Conservation (phyloP, 92 coral and sea anemone genomes). For the Porites rus region DNA sequence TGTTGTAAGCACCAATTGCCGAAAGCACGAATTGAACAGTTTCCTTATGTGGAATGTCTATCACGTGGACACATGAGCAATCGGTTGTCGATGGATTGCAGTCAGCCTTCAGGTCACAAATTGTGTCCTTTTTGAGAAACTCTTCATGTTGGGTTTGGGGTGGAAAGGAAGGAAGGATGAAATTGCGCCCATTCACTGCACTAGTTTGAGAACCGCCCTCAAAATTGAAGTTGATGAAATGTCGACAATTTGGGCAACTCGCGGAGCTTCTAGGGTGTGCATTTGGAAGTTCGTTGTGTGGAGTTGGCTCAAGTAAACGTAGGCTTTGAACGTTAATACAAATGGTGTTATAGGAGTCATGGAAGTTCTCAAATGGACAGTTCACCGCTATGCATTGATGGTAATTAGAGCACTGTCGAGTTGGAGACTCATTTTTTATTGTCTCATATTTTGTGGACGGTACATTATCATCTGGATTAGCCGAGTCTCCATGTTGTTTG, state of each 20-base stretch:
- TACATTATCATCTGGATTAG: conserved; percentile 1
- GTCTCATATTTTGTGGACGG: conserved; percentile 23
- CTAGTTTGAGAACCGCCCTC: conserved; percentile 40
- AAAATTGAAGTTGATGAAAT: conserved; percentile 60
- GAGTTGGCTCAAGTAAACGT: conserved; percentile 32
- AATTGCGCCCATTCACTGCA: conserved; percentile 53
- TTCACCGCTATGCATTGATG: conserved; percentile 40
- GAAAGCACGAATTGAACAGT: conserved; percentile 70
- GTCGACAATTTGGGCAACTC: conserved; percentile 24
- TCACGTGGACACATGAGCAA: conserved; percentile 69
- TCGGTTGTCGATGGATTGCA: conserved; percentile 35
- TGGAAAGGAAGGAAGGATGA: conserved; percentile 48
- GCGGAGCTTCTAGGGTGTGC: neutral
- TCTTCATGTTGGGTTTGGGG: conserved; percentile 49
- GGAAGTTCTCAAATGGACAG: conserved; percentile 65
- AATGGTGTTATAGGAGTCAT: neutral
- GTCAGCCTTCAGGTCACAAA: conserved; percentile 26
- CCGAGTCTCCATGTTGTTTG: neutral
- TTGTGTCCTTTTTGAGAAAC: neutral
- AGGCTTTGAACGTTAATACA: conserved; percentile 45
- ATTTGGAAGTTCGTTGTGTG: conserved; percentile 45
- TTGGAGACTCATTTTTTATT: conserved; percentile 18
- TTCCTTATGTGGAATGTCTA: conserved; percentile 58
- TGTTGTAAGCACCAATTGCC: conserved; percentile 28
- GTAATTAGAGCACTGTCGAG: conserved; percentile 1